These are phyloP conservation scores for Ellobium chinense DNA, from an alignment of 2,888 invertebrate species.

Conservation along the genomic window DNA sequence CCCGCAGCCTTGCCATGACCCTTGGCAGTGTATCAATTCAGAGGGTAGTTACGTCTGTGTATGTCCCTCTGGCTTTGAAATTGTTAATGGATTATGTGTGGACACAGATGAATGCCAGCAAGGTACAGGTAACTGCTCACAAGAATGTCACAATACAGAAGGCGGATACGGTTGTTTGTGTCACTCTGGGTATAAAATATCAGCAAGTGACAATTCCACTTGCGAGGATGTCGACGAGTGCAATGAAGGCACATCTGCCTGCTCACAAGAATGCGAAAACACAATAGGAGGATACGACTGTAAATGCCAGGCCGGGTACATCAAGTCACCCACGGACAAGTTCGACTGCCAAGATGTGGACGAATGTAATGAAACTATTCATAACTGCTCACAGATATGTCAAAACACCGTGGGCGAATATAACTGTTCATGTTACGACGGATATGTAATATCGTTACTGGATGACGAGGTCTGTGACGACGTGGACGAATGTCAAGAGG, in stretches of 20 bases:
- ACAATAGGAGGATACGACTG: constrained; percentile 15
- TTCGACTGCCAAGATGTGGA: neutral
- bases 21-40: neutral
- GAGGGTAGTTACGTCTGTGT: neutral
- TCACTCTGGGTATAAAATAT: neutral
- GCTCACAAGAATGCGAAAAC: constrained; percentile 11
- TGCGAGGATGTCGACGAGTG: constrained; percentile 29
- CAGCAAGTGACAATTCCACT: too few species aligned
- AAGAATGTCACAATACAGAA: neutral
- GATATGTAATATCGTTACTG: too few species aligned
- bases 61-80: neutral
- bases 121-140: constrained; percentile 44
- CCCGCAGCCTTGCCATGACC: neutral
- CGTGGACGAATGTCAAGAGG: constrained; percentile 6
- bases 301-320: constrained; percentile 18
- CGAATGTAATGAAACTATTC: neutral
- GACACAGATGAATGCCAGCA: constrained; percentile 52
- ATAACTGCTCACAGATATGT: neutral
- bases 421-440: neutral
- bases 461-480: too few species aligned
- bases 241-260: neutral
- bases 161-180: neutral
- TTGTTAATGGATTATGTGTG: constrained; percentile 4
- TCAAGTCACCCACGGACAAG: neutral
- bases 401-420: neutral